Conservation (phyloP, 2,113 vertebrate species). For the Acrocephalus arundinaceus region DNA sequence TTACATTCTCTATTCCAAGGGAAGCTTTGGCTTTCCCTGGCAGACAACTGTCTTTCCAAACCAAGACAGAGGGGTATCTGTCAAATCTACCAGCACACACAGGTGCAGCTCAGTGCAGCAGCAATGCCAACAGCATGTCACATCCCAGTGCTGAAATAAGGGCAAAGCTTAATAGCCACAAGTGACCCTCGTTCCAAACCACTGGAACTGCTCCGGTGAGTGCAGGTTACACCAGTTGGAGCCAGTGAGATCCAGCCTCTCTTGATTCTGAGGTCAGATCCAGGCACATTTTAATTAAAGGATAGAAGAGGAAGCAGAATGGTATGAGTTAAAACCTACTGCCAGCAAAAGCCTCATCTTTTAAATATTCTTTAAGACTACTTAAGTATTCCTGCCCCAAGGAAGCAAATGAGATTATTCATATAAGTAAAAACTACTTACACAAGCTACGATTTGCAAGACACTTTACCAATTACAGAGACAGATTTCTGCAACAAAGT, state of each 20-base stretch:
- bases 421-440: constrained; percentile 17
- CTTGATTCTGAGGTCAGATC: not conserved
- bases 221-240: not conserved
- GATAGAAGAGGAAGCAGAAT: constrained; percentile 9
- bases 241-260: not conserved
- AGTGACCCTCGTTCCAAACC: not conserved
- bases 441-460: not conserved
- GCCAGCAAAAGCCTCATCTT: constrained; percentile 5
- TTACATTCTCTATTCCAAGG: too few relatives aligned
- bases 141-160: not conserved
- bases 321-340: not conserved
- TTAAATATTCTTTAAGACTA: constrained; percentile 29
- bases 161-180: not conserved
- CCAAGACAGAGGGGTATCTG: not conserved
- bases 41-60: too few relatives aligned
- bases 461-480: not conserved
- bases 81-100: not conserved
- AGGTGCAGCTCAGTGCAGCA: not conserved
- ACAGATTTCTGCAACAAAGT: not conserved
- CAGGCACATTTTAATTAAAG: constrained; percentile 12
- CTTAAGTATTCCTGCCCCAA: constrained; percentile 33
- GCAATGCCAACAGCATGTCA: not conserved
- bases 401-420: constrained; percentile 33
- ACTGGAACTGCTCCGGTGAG: not conserved
- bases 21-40: too few relatives aligned